Evolutionary conservation across 2,888 invertebrate genomes (phyloP).

Genomic region (Cremastinae sp.): DNA sequence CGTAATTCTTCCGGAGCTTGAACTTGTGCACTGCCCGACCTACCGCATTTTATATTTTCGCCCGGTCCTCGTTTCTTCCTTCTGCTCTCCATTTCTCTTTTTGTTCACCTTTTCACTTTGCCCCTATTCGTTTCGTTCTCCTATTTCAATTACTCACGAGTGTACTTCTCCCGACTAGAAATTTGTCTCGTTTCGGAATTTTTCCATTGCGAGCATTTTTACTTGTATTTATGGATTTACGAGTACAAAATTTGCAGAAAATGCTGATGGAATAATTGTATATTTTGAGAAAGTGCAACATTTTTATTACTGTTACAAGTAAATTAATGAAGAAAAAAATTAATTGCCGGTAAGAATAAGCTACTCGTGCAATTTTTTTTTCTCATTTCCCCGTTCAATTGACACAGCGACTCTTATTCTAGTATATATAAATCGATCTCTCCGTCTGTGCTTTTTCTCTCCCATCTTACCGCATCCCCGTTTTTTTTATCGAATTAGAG

Average conservation of each 20-base stretch:
- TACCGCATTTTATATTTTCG: slow-evolving; percentile 31
- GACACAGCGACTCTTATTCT: neutral
- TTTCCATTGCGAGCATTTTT: neutral
- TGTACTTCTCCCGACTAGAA: neutral
- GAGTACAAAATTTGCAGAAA: neutral
- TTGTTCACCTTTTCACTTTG: no score
- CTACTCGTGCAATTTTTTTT: no score
- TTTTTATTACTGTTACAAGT: neutral
- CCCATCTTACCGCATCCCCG: slow-evolving; percentile 9
- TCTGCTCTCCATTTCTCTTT: neutral
- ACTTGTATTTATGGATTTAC: neutral
- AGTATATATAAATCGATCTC: slow-evolving; percentile 29
- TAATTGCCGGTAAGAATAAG: slow-evolving; percentile 17
- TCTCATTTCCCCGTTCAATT: neutral
- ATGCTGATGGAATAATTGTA: neutral
- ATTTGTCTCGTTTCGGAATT: neutral
- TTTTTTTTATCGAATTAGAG: slow-evolving; percentile 31
- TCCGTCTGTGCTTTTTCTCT: slow-evolving; percentile 20
- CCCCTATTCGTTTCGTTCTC: neutral
- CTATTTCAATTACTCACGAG: slow-evolving; percentile 3
- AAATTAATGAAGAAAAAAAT: slow-evolving; percentile 21
- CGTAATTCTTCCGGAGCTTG: slow-evolving; percentile 48
- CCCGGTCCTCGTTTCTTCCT: slow-evolving; percentile 1
- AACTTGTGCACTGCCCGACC: slow-evolving; percentile 25
- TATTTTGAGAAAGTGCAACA: neutral